Percentiles rank a stretch among this genome's conserved stretches.
Conservation (phyloP, 2,888 invertebrate genomes). For the Brachypalpus laphriformis region DNA sequence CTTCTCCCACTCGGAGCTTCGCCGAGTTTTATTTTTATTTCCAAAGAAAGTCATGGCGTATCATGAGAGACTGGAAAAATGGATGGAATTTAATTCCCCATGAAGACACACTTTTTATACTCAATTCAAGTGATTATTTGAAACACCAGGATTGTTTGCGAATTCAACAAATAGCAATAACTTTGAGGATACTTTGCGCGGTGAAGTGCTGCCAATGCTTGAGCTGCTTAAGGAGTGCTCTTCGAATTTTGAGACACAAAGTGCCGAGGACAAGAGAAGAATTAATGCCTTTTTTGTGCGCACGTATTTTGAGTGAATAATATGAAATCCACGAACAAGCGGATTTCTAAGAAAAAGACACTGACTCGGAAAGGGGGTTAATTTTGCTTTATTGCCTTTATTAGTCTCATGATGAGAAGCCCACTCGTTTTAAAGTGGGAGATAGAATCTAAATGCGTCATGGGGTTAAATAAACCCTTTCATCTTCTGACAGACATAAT, state of each 20-base stretch:
- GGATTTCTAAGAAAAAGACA: slow-evolving; percentile 26
- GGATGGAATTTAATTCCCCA: neutral
- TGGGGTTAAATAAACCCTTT: neutral
- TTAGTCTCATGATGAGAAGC: neutral
- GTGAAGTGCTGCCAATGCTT: slow-evolving; percentile 37
- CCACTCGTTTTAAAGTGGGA: neutral
- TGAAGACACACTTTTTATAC: slow-evolving; percentile 10
- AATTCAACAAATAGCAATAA: neutral
- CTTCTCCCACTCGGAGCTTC: neutral
- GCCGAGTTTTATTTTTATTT: neutral
- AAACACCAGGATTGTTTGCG: slow-evolving; percentile 42
- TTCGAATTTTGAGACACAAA: neutral
- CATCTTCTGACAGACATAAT: neutral
- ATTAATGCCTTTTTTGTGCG: slow-evolving; percentile 19
- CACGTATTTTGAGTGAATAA: neutral
- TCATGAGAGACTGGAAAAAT: neutral
- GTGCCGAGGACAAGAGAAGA: neutral
- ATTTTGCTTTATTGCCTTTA: neutral
- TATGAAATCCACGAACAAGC: slow-evolving; percentile 31
- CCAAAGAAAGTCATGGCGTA: neutral
- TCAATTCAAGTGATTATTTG: slow-evolving; percentile 26
- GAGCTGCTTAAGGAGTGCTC: slow-evolving; percentile 9
- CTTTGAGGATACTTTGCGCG: slow-evolving; percentile 21
- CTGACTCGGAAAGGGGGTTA: slow-evolving; percentile 13
- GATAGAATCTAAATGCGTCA: neutral